Evolutionary conservation across 2,888 invertebrate genomes (phyloP), one percentile per base, ranked within the genome.

Genomic region (Quadriops clusia): DNA sequence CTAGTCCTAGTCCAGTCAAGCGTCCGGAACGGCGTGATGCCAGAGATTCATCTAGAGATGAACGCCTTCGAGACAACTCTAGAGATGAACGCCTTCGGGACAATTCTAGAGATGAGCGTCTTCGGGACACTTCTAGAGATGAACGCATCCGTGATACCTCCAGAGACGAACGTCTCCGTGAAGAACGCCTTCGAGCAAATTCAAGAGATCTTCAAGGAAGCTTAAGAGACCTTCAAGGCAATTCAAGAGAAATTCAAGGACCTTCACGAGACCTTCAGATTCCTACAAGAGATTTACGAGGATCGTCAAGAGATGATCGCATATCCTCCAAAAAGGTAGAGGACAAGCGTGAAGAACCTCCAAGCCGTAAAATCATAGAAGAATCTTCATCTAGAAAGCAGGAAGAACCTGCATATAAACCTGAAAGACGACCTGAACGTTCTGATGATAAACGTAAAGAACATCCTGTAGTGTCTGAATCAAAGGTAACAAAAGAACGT

Each of bases 1-100:
- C 53, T 7, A 56, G 58, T 37, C 50, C 53, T 41, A 65, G 51
- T 53, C 64, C 48, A 43, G 52, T 39, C 44, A 51, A 36, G 23
- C 45, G 18, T 43, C 46, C 36, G 43, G 56, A 39, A 30, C 38
- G 39, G 36, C 24, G 54, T 43, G 38, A 39, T 44, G 40, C 43
- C 37, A 23, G 43, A 32, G 56, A 58, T 26, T 51, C 59, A 32
- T 37, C 30, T 37, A 47, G 28, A 40, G 36, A 33, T 34, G 34
- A 50, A 17, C 13, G 17, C 17, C 35, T n/a, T n/a, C n/a, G 43
- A 32, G 56, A 58, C 25, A 51, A 60, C 30, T 37, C 30, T 37
- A 47, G 28, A 40, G 36, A 33, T 34, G 34, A 50, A 17, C 13
- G 17, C 17, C 35, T n/a, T n/a, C n/a, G 43, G 32, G 56, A 58